These are phyloP conservation scores for Hoplostethus mediterraneus DNA, from an alignment of 2,797 vertebrate genomes.

Conservation along the genomic window DNA sequence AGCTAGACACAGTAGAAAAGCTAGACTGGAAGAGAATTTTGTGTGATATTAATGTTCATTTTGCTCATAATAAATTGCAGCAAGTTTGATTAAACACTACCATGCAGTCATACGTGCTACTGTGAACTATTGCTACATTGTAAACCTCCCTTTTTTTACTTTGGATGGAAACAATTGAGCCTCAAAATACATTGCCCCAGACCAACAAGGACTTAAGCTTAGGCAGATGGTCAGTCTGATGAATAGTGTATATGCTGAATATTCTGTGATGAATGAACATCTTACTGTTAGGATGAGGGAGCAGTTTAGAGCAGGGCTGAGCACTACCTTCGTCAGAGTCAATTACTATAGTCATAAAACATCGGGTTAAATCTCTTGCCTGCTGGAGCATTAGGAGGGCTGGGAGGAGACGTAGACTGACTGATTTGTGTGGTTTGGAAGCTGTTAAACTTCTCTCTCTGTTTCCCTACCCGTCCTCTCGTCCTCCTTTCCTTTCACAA, in stretches of 20 bases:
- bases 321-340: not conserved
- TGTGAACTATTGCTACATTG: not conserved
- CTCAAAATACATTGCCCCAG: not conserved
- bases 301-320: slow-evolving; percentile 25
- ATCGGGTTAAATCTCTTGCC: slow-evolving; percentile 31
- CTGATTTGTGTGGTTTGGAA: slow-evolving; percentile 67
- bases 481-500: not conserved
- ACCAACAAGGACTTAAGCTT: not conserved
- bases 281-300: slow-evolving; percentile 25
- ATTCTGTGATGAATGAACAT: not conserved
- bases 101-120: not conserved
- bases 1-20: not conserved
- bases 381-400: slow-evolving; percentile 44
- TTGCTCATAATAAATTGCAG: not conserved
- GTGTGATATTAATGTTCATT: not conserved
- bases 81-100: not conserved
- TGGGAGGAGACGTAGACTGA: slow-evolving; percentile 44
- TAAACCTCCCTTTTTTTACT: not conserved
- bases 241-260: not conserved
- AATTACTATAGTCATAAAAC: slow-evolving; percentile 52
- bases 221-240: not conserved
- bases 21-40: not conserved
- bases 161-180: not conserved
- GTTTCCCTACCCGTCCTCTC: not conserved
- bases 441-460: not conserved